Conservation (phyloP, 2,113 vertebrate species). For the Pteropus alecto region DNA sequence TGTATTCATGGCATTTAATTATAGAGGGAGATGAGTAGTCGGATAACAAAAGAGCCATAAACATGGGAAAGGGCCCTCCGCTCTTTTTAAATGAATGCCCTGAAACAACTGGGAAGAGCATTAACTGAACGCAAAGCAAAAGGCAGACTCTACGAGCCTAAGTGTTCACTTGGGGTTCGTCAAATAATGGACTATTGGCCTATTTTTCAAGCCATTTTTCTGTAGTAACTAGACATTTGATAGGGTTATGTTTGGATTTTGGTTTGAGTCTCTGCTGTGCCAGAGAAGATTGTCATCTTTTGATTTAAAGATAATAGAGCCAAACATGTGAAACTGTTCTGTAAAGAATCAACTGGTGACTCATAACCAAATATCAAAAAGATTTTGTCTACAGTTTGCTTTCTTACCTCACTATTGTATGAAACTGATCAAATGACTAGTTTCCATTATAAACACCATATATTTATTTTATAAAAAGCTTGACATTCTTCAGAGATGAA, state of each 20-base stretch:
- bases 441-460: constrained; percentile 81
- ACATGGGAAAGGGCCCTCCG: constrained; percentile 43
- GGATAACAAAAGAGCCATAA: constrained; percentile 31
- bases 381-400: constrained; percentile 77
- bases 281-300: constrained; percentile 82
- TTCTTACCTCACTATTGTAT: constrained; percentile 78
- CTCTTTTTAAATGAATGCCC: constrained; percentile 57
- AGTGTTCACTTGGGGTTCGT: constrained; percentile 72
- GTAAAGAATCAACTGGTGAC: constrained; percentile 80
- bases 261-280: constrained; percentile 79
- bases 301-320: constrained; percentile 84
- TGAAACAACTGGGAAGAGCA: constrained; percentile 63
- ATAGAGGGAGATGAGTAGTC: constrained; percentile 56
- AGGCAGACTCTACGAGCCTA: constrained; percentile 62
- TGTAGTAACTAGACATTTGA: constrained; percentile 83
- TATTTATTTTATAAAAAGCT: constrained; percentile 79
- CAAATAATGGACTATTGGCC: constrained; percentile 78
- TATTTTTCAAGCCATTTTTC: constrained; percentile 82
- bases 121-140: constrained; percentile 59
- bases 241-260: constrained; percentile 84
- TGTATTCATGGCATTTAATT: constrained; percentile 75
- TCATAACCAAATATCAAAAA: constrained; percentile 71
- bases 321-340: constrained; percentile 79
- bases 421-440: constrained; percentile 81
- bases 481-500: constrained; percentile 69